Conservation (phyloP, 2,797 vertebrate species). For the Salarias fasciatus region DNA sequence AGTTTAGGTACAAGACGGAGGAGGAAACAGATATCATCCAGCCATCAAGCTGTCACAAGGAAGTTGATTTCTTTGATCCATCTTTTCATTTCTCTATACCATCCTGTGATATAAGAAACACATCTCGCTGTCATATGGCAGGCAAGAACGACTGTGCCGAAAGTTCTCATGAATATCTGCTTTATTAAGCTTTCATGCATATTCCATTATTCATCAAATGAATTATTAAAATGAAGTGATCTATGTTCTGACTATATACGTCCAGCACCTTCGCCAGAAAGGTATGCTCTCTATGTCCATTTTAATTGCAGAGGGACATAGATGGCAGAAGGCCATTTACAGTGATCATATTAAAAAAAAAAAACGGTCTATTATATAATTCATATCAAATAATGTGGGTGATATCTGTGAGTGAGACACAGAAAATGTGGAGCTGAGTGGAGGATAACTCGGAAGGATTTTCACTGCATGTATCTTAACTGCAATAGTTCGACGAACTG, state of each 20-base stretch:
- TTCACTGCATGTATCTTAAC: too few species aligned
- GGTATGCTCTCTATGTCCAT: slow-evolving; percentile 24
- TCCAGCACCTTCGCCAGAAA: slow-evolving; percentile 35
- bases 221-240: slow-evolving; percentile 75
- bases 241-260: slow-evolving; percentile 42
- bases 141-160: slow-evolving; percentile 17
- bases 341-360: neutral
- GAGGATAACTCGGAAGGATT: too few species aligned
- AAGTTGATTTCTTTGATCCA: slow-evolving; percentile 22
- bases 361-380: neutral
- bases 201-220: slow-evolving; percentile 76
- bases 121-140: slow-evolving; percentile 23
- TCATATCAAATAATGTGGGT: too few species aligned
- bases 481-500: too few species aligned
- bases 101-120: slow-evolving; percentile 47
- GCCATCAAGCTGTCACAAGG: slow-evolving; percentile 37
- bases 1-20: slow-evolving; percentile 28
- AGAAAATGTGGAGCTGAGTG: neutral
- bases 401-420: neutral
- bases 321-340: slow-evolving; percentile 5
- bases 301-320: slow-evolving; percentile 46
- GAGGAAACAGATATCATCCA: slow-evolving; percentile 31
- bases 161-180: slow-evolving; percentile 55
- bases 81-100: slow-evolving; percentile 58
- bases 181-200: slow-evolving; percentile 69